A percentile compares a stretch with the other conserved stretches of the same genome.
Conservation (phyloP, 2,113 vertebrate genomes). For the Danionella cerebrum region DNA sequence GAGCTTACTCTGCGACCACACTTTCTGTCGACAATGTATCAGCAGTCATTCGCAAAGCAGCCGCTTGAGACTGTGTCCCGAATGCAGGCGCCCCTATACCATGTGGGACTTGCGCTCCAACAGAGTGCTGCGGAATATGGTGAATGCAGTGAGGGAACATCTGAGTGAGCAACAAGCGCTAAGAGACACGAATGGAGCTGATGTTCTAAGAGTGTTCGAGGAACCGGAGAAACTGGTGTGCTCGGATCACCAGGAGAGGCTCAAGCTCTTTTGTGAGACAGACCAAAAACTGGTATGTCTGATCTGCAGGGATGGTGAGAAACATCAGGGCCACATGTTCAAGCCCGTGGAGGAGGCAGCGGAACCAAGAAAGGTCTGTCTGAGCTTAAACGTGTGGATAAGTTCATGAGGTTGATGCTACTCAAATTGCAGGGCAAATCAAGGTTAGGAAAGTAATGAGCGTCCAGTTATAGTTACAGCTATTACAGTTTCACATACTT, state of each 20-base stretch:
- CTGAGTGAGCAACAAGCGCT: conserved; percentile 30
- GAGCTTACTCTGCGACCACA: conserved; percentile 52
- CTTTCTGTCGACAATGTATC: conserved; percentile 49
- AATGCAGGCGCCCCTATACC: conserved; percentile 38
- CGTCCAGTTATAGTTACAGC: too few species aligned
- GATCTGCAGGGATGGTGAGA: conserved; percentile 40
- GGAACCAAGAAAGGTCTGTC: conserved; percentile 31
- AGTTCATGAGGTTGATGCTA: neutral
- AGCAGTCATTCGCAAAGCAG: conserved; percentile 26
- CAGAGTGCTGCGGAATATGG: conserved; percentile 38
- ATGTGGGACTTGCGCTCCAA: conserved; percentile 36
- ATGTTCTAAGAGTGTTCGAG: neutral
- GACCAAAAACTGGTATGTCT: conserved; percentile 41
- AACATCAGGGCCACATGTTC: conserved; percentile 39
- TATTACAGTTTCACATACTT: too few species aligned
- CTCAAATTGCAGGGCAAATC: neutral
- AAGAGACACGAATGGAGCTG: neutral
- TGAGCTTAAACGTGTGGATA: neutral
- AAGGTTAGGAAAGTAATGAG: neutral
- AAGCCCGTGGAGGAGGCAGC: conserved; percentile 36
- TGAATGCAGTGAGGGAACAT: conserved; percentile 31
- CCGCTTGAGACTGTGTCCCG: conserved; percentile 27
- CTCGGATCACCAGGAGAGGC: conserved; percentile 34
- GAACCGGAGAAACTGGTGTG: conserved; percentile 37
- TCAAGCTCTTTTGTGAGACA: conserved; percentile 44